Conservation (phyloP, 23 tunicate genomes). For the Trididemnum clinides region DNA sequence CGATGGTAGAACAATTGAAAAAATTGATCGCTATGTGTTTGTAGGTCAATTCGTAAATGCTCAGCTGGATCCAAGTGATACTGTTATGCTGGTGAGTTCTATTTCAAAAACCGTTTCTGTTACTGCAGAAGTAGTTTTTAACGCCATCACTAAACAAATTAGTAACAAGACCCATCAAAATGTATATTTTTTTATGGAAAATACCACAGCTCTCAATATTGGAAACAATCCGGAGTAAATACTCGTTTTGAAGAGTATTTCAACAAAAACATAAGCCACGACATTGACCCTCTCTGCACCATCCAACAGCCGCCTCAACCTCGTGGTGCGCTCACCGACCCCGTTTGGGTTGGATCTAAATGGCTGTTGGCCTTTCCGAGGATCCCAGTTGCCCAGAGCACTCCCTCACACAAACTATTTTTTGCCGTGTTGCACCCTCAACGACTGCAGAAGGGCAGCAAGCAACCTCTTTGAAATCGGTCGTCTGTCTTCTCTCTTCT, state of each 20-base stretch:
- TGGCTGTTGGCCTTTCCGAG: too few relatives aligned
- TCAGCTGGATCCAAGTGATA: not conserved
- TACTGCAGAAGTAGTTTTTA: not conserved
- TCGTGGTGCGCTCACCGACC: too few relatives aligned
- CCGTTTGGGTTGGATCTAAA: too few relatives aligned
- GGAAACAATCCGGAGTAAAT: not conserved
- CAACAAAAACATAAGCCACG: not conserved
- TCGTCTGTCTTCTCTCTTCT: too few relatives aligned
- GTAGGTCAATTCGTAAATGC: not conserved
- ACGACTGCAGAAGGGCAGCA: too few relatives aligned
- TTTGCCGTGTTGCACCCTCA: too few relatives aligned
- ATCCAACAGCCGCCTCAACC: too few relatives aligned
- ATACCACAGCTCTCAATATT: too few relatives aligned
- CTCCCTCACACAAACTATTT: too few relatives aligned
- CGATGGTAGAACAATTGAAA: not conserved
- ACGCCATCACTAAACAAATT: not conserved
- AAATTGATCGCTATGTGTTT: not conserved
- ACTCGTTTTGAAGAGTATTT: not conserved
- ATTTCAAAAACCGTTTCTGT: not conserved
- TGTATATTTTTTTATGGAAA: not conserved
- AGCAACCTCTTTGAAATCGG: too few relatives aligned
- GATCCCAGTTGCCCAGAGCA: too few relatives aligned
- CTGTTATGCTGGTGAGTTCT: not conserved
- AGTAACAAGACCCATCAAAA: not conserved
- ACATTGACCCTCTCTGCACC: too few relatives aligned